A percentile compares a stretch with the other conserved stretches of the same genome.
Conservation (phyloP, 2,888 invertebrate species). For the Cinara cedri region DNA sequence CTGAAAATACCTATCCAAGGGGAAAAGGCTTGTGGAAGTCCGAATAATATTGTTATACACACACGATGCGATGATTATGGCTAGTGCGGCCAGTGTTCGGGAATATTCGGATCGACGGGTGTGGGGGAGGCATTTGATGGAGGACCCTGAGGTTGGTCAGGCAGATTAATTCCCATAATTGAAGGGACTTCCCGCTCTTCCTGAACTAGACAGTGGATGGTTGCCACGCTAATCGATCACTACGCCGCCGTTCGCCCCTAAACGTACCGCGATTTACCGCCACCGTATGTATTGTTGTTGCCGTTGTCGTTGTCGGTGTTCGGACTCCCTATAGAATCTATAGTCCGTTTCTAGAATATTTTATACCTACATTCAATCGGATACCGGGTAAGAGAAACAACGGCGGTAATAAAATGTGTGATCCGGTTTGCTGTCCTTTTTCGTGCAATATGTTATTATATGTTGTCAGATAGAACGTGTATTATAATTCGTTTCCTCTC, state of each 20-base stretch:
- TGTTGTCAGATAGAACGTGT: no score
- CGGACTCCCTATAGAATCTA: no score
- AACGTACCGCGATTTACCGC: background rate
- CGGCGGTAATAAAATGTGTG: no score
- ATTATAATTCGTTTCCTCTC: no score
- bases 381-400: background rate
- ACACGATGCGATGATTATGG: background rate
- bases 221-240: background rate
- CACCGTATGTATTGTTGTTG: background rate
- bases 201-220: background rate
- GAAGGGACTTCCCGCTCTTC: background rate
- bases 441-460: no score
- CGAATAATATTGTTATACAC: no score
- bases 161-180: constrained; percentile 22
- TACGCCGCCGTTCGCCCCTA: background rate
- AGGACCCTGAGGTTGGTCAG: background rate
- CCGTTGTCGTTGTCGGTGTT: background rate
- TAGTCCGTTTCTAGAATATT: no score
- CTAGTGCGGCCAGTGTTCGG: no score
- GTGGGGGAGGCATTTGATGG: constrained; percentile 1
- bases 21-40: no score
- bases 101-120: background rate
- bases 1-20: no score
- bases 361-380: background rate
- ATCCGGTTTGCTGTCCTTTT: no score